Evolutionary conservation across 2,113 vertebrate species (phyloP).

Genomic region (Heliornis fulica): DNA sequence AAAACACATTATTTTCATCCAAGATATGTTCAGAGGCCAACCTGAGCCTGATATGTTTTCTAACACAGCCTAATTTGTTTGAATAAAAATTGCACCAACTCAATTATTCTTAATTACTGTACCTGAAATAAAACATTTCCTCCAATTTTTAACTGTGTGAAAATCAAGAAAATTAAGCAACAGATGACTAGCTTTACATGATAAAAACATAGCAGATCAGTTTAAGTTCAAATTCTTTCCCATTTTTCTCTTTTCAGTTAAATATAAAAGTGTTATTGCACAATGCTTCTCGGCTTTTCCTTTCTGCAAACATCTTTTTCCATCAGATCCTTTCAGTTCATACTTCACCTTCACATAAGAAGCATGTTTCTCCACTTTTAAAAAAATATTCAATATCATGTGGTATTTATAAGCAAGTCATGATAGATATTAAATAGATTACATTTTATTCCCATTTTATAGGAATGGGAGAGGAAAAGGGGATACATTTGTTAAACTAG

Average conservation of each 20-base stretch:
- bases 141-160: not conserved
- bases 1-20: not conserved
- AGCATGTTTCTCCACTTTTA: not conserved
- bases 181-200: not conserved
- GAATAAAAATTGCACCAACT: not conserved
- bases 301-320: not conserved
- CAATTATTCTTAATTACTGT: not conserved
- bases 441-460: not conserved
- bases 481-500: not conserved
- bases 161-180: not conserved
- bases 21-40: not conserved
- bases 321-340: not conserved
- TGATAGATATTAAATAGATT: not conserved
- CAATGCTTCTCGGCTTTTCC: not conserved
- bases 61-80: not conserved
- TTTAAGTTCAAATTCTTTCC: not conserved
- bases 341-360: not conserved
- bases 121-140: not conserved
- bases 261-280: not conserved
- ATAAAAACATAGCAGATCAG: too few relatives aligned
- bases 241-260: not conserved
- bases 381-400: not conserved
- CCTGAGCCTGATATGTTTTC: not conserved
- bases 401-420: not conserved
- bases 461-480: not conserved